Percentiles rank a stretch among this genome's conserved stretches.
These are phyloP conservation scores for Spilogale gracilis DNA, from an alignment of 2,113 vertebrate species.

Conservation along the genomic window DNA sequence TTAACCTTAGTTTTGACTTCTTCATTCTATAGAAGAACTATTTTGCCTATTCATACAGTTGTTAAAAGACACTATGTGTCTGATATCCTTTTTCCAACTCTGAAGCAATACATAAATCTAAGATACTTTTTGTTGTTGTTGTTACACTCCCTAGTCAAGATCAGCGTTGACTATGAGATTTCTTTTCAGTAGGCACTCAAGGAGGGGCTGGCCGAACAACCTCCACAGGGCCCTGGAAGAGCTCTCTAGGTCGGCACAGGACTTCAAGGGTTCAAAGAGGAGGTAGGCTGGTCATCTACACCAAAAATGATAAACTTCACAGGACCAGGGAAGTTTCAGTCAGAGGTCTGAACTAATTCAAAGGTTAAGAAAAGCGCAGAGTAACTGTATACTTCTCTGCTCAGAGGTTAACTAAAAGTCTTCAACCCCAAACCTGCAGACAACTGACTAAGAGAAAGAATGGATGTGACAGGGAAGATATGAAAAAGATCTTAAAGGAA, in stretches of 20 bases:
- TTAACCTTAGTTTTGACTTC: neutral
- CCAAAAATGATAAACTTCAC: constrained; percentile 14
- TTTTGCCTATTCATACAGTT: neutral
- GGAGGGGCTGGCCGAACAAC: neutral
- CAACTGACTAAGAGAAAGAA: neutral
- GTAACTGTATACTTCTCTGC: neutral
- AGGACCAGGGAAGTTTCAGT: constrained; percentile 8
- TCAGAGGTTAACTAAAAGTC: neutral
- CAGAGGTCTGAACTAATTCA: neutral
- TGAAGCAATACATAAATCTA: neutral
- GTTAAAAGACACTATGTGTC: neutral
- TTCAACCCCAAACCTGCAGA: neutral
- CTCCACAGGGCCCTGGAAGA: neutral
- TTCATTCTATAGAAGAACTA: neutral
- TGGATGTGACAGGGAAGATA: neutral
- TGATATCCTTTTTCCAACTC: neutral
- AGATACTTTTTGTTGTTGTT: no score
- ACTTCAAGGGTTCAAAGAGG: neutral
- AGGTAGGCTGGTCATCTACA: neutral
- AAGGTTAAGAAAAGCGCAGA: constrained; percentile 1
- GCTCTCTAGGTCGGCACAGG: neutral
- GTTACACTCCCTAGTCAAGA: neutral
- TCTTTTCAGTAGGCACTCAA: neutral
- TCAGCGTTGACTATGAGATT: neutral
- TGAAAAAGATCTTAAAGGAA: neutral